Evolutionary conservation across 2,888 invertebrate genomes (phyloP).

Genomic region (Eutolmus rufibarbis): DNA sequence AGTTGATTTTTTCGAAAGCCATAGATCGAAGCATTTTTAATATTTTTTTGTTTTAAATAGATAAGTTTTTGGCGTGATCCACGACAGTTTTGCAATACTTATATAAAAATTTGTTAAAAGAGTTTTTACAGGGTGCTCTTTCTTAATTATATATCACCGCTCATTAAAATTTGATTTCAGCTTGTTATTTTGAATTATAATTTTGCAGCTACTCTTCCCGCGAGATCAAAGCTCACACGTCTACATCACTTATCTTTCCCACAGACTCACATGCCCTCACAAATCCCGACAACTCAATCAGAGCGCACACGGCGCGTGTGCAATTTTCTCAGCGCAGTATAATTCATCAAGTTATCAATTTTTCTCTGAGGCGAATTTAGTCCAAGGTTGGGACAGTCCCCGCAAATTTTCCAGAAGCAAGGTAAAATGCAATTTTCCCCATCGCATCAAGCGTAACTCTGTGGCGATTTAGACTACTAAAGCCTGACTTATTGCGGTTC

Average conservation of each 20-base stretch:
- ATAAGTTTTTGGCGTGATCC: too few relatives aligned
- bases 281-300: neutral
- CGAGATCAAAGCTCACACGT: neutral
- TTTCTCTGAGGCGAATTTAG: neutral
- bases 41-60: too few relatives aligned
- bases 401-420: neutral
- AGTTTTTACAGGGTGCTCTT: too few relatives aligned
- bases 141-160: too few relatives aligned
- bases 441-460: neutral
- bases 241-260: neutral
- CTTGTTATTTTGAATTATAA: neutral
- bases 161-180: too few relatives aligned
- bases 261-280: neutral
- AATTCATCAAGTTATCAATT: neutral
- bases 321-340: neutral
- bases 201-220: neutral
- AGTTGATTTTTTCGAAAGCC: too few relatives aligned
- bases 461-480: neutral
- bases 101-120: too few relatives aligned
- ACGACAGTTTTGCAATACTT: too few relatives aligned
- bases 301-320: neutral
- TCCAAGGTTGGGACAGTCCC: neutral
- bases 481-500: neutral
- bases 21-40: too few relatives aligned
- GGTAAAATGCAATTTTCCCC: neutral